Base-by-base conservation (phyloP, 2,888 invertebrate species). In the Galeopsomyia nigrocyanea region DNA sequence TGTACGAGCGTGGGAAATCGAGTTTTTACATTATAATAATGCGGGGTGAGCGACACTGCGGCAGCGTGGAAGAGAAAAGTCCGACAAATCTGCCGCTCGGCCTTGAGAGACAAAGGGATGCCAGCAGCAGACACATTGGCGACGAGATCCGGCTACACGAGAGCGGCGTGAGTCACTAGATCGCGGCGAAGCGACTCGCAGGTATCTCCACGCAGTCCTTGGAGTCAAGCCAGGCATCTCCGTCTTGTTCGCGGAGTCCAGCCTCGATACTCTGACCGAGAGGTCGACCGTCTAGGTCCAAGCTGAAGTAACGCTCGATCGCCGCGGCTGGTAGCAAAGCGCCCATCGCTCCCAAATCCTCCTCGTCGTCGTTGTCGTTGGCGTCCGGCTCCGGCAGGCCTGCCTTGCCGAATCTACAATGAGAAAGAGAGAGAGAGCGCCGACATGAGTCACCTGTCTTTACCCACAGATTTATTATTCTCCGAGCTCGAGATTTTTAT, bases 161-260 rank as follows among this genome's bases (percentile, higher is more conserved):
- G 65, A n/a, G 17, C 21, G 13, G 6, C n/a, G 26, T 22, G 39
- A 19, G 6, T 50, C 51, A n/a, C 68, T 14, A 16, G 46, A 57
- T 14, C 47, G 19, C 60, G 49, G 47, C 19, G 53, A 26, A 68
- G 60, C 55, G 61, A 61, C 64, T 66, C 71, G 39, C 39, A 67
- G 89, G 88, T 74, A 92, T 80, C 77, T 92, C 91, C 3, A 92
- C 83, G 81, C 92, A 93, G 85, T 93, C 93, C 21, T 89, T 84
- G 46, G 26, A 0, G 51, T 91, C 91, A 80, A 90, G 90, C 93
- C 93, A 93, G 19, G 68, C 22, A 2, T 60, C 68, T 0, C 26
- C 60, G 61, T 61, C 64, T 91, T 89, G 67, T 86, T 83, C 69
- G 84, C 84, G n/a, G 88, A 2, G 90, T 88, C 16, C 88, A 91